A percentile compares a stretch with the other conserved stretches of the same genome.
Conservation (phyloP, 1,140 invertebrate genomes). For the Drosophila arawakana region DNA sequence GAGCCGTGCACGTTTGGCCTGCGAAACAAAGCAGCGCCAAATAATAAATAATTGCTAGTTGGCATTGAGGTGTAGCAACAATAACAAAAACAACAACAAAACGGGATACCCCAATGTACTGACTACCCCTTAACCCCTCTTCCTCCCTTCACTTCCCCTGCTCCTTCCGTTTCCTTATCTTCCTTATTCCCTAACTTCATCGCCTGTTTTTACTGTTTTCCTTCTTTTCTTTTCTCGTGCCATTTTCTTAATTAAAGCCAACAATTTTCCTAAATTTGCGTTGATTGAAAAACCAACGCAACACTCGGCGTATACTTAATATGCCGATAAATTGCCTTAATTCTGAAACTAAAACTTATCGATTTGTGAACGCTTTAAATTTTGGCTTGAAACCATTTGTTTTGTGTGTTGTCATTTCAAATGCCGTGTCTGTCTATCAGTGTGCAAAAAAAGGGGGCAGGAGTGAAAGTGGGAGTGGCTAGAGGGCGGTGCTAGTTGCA, state of each 20-base stretch:
- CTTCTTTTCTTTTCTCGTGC: conserved; percentile 3
- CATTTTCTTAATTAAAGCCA: conserved; percentile 71
- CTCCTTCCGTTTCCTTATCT: background rate
- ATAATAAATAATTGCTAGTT: conserved; percentile 82
- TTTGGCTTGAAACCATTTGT: conserved; percentile 18
- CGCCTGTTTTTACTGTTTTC: conserved; percentile 43
- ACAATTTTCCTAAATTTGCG: conserved; percentile 28
- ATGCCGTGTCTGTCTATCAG: conserved; percentile 71
- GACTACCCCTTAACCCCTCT: background rate
- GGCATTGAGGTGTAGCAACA: conserved; percentile 67
- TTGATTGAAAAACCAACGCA: conserved; percentile 52
- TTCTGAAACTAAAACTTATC: conserved; percentile 52
- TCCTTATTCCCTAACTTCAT: conserved; percentile 41
- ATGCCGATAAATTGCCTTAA: conserved; percentile 34
- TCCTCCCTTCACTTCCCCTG: background rate
- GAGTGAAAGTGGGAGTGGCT: background rate
- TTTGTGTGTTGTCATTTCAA: conserved; percentile 65
- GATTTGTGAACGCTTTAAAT: conserved; percentile 66
- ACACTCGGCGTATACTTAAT: conserved; percentile 67
- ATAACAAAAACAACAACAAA: conserved; percentile 16
- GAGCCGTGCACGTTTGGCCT: conserved; percentile 56
- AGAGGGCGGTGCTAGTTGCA: conserved; percentile 52
- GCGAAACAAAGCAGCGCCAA: conserved; percentile 79
- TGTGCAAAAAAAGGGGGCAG: background rate
- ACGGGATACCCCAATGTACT: conserved; percentile 13